Conservation (phyloP, 2,888 invertebrate species). For the Eudasyphora cyanicolor region DNA sequence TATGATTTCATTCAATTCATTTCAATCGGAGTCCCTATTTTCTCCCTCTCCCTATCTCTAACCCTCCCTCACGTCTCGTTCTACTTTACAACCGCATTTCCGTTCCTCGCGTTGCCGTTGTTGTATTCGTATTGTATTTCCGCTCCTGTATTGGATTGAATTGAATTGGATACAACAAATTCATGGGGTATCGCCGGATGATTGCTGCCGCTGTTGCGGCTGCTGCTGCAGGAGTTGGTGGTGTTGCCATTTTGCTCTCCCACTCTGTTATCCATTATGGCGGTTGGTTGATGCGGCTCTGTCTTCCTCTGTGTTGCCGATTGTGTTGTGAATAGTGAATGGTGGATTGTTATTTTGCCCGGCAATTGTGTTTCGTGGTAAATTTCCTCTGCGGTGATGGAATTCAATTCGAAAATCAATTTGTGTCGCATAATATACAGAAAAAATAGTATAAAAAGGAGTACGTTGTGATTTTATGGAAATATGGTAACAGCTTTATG, state of each 20-base stretch:
- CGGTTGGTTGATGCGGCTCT: constrained; percentile 22
- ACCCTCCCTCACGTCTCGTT: constrained; percentile 50
- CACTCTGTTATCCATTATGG: constrained; percentile 24
- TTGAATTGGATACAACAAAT: constrained; percentile 37
- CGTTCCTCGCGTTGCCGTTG: too few relatives aligned
- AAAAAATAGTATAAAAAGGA: constrained; percentile 49
- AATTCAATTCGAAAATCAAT: constrained; percentile 60
- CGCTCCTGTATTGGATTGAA: constrained; percentile 47
- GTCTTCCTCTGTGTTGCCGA: constrained; percentile 3
- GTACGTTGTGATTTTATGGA: constrained; percentile 48
- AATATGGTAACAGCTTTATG: constrained; percentile 35
- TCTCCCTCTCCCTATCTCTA: background rate
- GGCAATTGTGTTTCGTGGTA: constrained; percentile 56
- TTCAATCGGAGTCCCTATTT: constrained; percentile 2
- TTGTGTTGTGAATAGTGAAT: too few relatives aligned
- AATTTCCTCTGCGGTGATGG: constrained; percentile 63
- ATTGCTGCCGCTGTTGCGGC: constrained; percentile 32
- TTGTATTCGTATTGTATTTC: constrained; percentile 55
- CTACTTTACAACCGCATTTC: constrained; percentile 54
- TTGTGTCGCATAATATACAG: constrained; percentile 58
- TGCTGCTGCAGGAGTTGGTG: too few relatives aligned
- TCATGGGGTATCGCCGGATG: constrained; percentile 34
- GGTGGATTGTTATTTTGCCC: constrained; percentile 35
- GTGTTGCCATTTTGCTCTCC: constrained; percentile 62
- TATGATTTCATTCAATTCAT: constrained; percentile 32